phyloP scores from a whole-genome alignment of 2,113 vertebrate species.

The Vulpes lagopus region DNA sequence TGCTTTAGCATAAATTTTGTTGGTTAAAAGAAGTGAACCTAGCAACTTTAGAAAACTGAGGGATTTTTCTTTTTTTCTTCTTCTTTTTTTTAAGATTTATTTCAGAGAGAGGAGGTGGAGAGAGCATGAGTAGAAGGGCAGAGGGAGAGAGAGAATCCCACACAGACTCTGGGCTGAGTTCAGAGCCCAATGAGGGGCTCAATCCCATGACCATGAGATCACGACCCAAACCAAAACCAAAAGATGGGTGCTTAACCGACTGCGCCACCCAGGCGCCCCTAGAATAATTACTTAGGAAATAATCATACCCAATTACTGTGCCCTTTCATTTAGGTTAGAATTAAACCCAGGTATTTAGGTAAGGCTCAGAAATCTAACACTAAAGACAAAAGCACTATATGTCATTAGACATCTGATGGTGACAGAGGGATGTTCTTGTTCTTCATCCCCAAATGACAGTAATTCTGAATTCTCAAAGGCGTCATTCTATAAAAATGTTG shows the following conservation, averaged over 20 bases:
- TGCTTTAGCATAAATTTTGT: constrained; percentile 31
- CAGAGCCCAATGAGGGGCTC: background rate
- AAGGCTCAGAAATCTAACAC: background rate
- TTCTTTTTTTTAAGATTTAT: background rate
- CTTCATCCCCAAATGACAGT: background rate
- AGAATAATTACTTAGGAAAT: constrained; percentile 3
- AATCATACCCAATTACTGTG: background rate
- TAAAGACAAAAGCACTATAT: background rate
- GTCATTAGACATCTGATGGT: background rate
- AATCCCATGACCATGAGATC: background rate
- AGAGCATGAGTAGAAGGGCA: background rate
- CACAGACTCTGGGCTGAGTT: background rate
- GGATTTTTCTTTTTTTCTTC: background rate
- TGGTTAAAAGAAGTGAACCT: background rate
- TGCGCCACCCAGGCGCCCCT: background rate
- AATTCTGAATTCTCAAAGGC: background rate
- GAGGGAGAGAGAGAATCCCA: background rate
- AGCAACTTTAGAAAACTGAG: background rate
- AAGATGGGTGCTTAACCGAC: background rate
- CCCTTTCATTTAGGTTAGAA: background rate
- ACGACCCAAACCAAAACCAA: background rate
- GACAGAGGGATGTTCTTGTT: background rate
- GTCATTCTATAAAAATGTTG: background rate
- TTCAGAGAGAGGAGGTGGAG: background rate
- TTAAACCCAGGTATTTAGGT: background rate